Conservation (phyloP, 2,888 invertebrate genomes). For the Leptopilina drosophilae region DNA sequence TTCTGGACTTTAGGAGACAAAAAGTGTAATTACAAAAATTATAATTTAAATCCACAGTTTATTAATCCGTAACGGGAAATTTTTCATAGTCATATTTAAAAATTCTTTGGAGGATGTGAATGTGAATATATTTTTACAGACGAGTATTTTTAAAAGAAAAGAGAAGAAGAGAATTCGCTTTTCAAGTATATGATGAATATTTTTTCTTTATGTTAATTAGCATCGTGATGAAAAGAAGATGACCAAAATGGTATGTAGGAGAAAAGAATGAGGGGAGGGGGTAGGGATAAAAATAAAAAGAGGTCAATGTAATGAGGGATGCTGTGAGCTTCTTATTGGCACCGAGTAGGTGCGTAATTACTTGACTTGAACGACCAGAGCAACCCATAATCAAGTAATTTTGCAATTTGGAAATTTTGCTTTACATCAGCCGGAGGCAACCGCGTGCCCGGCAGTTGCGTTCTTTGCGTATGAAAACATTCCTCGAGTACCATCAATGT, state of each 20-base stretch:
- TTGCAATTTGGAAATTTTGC: slow-evolving; percentile 67
- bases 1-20: no score
- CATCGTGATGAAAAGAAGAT: slow-evolving; percentile 47
- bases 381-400: slow-evolving; percentile 67
- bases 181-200: neutral
- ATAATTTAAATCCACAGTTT: no score
- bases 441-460: slow-evolving; percentile 40
- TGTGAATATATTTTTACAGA: no score
- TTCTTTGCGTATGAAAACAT: slow-evolving; percentile 30
- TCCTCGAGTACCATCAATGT: neutral
- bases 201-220: neutral
- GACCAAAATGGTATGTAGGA: slow-evolving; percentile 32
- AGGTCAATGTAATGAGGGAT: slow-evolving; percentile 57
- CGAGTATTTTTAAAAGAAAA: no score
- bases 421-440: slow-evolving; percentile 53
- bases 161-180: no score
- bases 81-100: no score
- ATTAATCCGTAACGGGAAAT: no score
- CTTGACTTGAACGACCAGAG: slow-evolving; percentile 57
- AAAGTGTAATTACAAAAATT: no score
- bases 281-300: slow-evolving; percentile 36
- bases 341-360: slow-evolving; percentile 66
- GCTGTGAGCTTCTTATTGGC: slow-evolving; percentile 59
- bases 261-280: neutral
- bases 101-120: no score